Evolutionary conservation across 1,140 invertebrate genomes (phyloP), one percentile per base, ranked within the genome.

Genomic region (Schlechtendalia chinensis): DNA sequence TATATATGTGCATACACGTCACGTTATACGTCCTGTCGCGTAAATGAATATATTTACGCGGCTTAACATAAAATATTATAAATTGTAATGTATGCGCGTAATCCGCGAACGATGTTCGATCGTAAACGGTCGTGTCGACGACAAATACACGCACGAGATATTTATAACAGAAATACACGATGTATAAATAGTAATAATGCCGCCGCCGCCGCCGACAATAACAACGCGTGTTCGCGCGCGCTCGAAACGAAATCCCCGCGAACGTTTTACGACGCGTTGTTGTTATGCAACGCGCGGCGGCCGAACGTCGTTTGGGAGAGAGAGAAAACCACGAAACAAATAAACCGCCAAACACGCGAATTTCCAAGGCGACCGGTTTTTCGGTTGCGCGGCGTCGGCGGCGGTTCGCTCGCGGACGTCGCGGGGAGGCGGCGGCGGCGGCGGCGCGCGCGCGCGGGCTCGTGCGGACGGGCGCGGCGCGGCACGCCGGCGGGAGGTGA

Each of bases 361-460:
- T 79, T 79, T 79, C 39, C 74, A 61, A 59, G 56, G 74, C 58
- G 74, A 79, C 74, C 74, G 74, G 74, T 79, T 79, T 74, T 39
- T 61, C 53, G 72, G 50, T 50, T 2, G 71, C 6, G 61, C 24
- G 58, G 45, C n/a, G n/a, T n/a, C 32, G 29, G 14, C 67, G 47
- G 47, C 16, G 29, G 27, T 10, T 54, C 45, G 69, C 50, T 16
- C 17, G 39, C 5, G 1, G 65, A 67, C 65, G 39, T 8, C 16
- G 65, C n/a, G 65, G 65, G 6, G 39, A 47, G 65, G 65, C 14
- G n/a, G 39, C 1, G 65, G 5, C 39, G 4, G 22, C 11, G 65
- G 39, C 11, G 32, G 63, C 19, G 65, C 27, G 72, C 17, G 27
- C 10, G 71, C 6, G 59, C 22, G 56, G 45, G 6, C n/a, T n/a